Percentiles rank a stretch among this genome's conserved stretches.
Evolutionary conservation across 92 coral and sea anemone genomes (phyloP).

Genomic region (Pocillopora meandrina): DNA sequence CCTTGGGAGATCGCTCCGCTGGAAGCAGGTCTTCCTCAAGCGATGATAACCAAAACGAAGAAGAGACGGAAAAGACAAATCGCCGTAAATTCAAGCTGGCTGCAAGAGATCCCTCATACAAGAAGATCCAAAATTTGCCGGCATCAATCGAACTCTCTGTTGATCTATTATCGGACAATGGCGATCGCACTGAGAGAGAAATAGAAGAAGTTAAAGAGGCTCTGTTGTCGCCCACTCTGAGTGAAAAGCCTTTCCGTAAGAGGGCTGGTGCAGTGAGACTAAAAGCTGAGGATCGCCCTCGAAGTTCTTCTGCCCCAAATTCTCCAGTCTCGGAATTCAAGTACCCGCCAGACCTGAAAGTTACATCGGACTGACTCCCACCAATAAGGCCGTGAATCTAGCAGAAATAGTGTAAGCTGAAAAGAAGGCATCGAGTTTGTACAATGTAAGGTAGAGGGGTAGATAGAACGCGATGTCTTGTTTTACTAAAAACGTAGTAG

Average conservation of each 20-base stretch:
- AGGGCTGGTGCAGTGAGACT: conserved; percentile 60
- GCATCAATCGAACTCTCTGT: neutral
- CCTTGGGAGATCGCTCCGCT: conserved; percentile 5
- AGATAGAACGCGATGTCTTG: neutral
- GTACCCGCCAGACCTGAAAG: neutral
- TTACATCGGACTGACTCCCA: neutral
- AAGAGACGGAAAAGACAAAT: neutral
- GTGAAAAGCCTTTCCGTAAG: conserved; percentile 54
- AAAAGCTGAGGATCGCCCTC: conserved; percentile 47
- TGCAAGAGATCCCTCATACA: neutral
- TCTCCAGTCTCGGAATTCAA: neutral
- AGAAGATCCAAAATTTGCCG: neutral
- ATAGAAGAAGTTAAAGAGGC: conserved; percentile 44
- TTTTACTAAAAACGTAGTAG: too few species aligned
- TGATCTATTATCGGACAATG: conserved; percentile 1
- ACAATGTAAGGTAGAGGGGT: neutral
- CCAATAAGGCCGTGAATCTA: neutral
- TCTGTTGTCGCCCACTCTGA: conserved; percentile 59
- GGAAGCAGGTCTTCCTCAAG: conserved; percentile 8
- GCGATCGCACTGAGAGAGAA: conserved; percentile 33
- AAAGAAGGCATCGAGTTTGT: neutral
- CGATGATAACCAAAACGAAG: neutral
- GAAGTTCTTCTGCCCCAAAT: conserved; percentile 63
- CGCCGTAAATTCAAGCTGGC: neutral
- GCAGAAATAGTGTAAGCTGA: neutral